Percentiles rank a stretch among this genome's conserved stretches.
Evolutionary conservation across 1,140 invertebrate species (phyloP).

Genomic region (Pseudomyrmex sp.): DNA sequence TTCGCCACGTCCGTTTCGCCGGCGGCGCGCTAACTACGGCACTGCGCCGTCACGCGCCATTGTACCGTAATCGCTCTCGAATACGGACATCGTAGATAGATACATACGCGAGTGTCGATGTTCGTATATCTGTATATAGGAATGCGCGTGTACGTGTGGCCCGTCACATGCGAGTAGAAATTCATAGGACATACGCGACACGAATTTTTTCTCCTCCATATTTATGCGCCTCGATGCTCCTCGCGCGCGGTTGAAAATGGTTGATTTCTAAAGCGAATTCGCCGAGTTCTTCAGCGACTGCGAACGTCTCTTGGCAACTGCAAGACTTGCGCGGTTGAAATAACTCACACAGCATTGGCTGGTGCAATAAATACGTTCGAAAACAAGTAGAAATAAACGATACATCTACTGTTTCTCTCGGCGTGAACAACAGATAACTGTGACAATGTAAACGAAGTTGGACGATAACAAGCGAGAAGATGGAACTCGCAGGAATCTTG

Average conservation of each 20-base stretch:
- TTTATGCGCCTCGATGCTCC: conserved; percentile 40
- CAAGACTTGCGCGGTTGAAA: too few relatives aligned
- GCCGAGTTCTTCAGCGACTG: neutral
- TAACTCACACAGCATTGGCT: too few relatives aligned
- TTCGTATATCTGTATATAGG: neutral
- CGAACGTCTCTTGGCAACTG: too few relatives aligned
- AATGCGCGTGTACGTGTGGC: neutral
- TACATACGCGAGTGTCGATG: conserved; percentile 27
- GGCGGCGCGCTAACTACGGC: conserved; percentile 74
- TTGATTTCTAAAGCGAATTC: conserved; percentile 7
- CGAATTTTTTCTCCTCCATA: conserved; percentile 38
- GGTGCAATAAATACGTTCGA: neutral
- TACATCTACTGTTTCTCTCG: neutral
- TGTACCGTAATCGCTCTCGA: conserved; percentile 71
- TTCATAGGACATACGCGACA: conserved; percentile 47
- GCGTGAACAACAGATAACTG: neutral
- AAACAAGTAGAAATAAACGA: neutral
- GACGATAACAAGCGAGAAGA: neutral
- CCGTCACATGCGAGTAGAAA: conserved; percentile 41
- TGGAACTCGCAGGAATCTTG: neutral
- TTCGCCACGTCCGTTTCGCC: conserved; percentile 79
- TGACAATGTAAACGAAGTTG: neutral
- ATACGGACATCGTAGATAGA: conserved; percentile 59
- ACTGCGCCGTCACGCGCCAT: conserved; percentile 76
- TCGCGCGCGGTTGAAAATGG: conserved; percentile 23